A percentile compares a stretch with the other conserved stretches of the same genome.
phyloP scores from a whole-genome alignment of 2,113 vertebrate genomes.

The Lepus timidus region DNA sequence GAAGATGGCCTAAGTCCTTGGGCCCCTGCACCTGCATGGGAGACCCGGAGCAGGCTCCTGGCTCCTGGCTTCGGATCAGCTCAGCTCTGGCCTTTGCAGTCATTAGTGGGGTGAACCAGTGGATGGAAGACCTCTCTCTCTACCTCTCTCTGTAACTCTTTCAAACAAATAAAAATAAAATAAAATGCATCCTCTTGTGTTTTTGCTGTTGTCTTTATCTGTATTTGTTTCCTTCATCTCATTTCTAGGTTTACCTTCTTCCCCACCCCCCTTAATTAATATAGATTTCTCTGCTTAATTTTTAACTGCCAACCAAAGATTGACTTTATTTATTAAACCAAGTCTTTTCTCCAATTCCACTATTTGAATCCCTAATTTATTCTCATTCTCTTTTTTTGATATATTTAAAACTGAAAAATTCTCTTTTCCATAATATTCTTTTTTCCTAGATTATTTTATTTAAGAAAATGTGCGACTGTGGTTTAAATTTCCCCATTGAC shows the following conservation, averaged over 20 bases:
- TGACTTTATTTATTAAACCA: background rate
- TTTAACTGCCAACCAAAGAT: background rate
- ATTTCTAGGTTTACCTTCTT: slow-evolving; percentile 37
- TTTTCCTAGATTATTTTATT: background rate
- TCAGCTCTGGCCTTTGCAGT: too few relatives aligned
- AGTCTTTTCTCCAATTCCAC: background rate
- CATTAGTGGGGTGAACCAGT: too few relatives aligned
- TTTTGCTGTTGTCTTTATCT: background rate
- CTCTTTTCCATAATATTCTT: background rate
- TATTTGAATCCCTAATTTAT: background rate
- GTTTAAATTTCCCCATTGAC: slow-evolving; percentile 41
- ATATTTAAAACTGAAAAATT: background rate
- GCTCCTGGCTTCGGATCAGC: too few relatives aligned
- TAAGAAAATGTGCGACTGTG: slow-evolving; percentile 18
- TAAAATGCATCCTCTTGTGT: background rate
- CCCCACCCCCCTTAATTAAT: background rate
- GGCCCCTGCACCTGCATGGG: too few relatives aligned
- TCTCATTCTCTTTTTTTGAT: background rate
- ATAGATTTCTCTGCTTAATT: background rate
- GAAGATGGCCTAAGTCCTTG: too few relatives aligned
- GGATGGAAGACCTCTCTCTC: too few relatives aligned
- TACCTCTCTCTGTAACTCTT: too few relatives aligned
- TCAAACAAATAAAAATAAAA: too few relatives aligned
- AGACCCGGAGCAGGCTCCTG: too few relatives aligned
- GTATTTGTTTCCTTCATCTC: background rate